These are phyloP conservation scores for Lepidurus arcticus DNA, from an alignment of 1,140 invertebrate genomes.

Conservation along the genomic window DNA sequence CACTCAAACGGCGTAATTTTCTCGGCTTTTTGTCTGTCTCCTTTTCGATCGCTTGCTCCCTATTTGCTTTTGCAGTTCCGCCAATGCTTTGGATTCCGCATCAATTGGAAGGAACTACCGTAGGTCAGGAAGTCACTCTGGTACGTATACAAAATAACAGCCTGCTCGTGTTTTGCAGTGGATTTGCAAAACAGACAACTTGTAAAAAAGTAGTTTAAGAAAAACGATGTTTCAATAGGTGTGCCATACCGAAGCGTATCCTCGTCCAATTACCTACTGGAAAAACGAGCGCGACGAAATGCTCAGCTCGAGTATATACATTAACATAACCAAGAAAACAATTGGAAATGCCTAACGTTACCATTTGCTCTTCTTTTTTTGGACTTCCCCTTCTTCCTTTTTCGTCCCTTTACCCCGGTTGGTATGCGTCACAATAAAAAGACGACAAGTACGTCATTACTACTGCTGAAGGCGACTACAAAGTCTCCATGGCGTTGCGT, in stretches of 20 bases:
- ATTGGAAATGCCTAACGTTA: background rate
- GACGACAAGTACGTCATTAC: conserved; percentile 28
- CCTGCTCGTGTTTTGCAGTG: too few species aligned
- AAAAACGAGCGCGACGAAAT: conserved; percentile 31
- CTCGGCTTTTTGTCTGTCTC: too few species aligned
- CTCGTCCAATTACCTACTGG: conserved; percentile 31
- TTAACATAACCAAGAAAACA: background rate
- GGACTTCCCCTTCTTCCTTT: background rate
- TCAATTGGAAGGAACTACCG: conserved; percentile 30
- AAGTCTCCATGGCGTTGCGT: conserved; percentile 31
- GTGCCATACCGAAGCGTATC: conserved; percentile 31
- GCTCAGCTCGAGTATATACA: conserved; percentile 24
- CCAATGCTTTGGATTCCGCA: conserved; percentile 85
- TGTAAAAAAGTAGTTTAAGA: background rate
- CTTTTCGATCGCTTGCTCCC: background rate
- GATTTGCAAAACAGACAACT: conserved; percentile 31
- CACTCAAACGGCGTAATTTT: background rate
- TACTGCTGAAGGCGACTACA: conserved; percentile 32
- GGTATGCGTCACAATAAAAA: conserved; percentile 27
- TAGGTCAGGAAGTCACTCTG: conserved; percentile 29
- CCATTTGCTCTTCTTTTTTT: background rate
- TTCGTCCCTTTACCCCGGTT: background rate
- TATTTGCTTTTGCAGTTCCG: conserved; percentile 61
- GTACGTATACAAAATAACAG: background rate
- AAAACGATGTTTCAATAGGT: background rate